Evolutionary conservation across 2,113 vertebrate genomes (phyloP).

Genomic region (Hippocampus mohnikei): DNA sequence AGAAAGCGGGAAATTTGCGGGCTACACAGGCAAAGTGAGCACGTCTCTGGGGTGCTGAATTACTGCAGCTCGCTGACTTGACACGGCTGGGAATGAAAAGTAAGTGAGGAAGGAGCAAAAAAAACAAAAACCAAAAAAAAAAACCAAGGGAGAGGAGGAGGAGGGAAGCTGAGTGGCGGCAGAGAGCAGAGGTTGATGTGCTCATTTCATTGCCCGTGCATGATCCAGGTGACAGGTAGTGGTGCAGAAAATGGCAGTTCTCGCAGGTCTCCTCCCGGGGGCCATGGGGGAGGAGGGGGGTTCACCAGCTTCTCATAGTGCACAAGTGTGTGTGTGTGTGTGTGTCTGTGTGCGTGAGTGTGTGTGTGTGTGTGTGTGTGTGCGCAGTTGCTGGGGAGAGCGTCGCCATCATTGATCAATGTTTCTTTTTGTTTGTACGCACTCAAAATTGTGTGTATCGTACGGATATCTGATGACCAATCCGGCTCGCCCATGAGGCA

Average conservation of each 20-base stretch:
- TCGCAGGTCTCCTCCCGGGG: conserved; percentile 48
- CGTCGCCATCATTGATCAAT: conserved; percentile 38
- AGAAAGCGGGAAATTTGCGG: conserved; percentile 19
- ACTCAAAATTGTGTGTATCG: conserved; percentile 11
- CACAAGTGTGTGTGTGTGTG: conserved; percentile 20
- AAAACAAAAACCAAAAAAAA: too few species aligned
- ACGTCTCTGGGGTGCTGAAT: conserved; percentile 43
- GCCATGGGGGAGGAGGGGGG: conserved; percentile 4
- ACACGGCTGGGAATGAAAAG: conserved; percentile 46
- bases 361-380: conserved; percentile 29
- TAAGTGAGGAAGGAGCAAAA: neutral
- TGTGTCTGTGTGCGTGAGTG: too few species aligned
- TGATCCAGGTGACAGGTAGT: conserved; percentile 65
- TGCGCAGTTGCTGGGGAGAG: neutral
- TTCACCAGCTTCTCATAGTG: conserved; percentile 26
- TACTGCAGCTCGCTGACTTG: conserved; percentile 48
- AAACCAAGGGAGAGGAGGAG: neutral
- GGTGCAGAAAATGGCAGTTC: conserved; percentile 62
- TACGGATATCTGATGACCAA: conserved; percentile 33
- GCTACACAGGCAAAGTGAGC: conserved; percentile 28
- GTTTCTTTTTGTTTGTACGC: conserved; percentile 39
- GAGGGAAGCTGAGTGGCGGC: neutral
- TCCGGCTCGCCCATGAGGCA: neutral
- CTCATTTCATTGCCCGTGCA: conserved; percentile 39
- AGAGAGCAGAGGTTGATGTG: conserved; percentile 34